Evolutionary conservation across 2,888 invertebrate species (phyloP), one percentile per base, ranked within the genome.

Genomic region (Andrena haemorrhoa): DNA sequence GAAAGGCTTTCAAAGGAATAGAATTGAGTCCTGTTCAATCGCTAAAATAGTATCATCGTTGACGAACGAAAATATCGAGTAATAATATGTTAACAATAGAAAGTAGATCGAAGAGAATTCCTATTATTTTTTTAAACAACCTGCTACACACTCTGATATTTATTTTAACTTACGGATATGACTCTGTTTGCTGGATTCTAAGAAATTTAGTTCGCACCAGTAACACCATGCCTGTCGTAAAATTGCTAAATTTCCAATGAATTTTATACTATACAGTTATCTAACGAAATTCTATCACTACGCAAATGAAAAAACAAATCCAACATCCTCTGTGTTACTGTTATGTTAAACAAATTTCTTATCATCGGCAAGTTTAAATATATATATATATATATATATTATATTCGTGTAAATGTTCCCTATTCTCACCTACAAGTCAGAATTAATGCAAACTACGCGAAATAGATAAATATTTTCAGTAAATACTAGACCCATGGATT

Each of bases 61-160:
- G 5, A 2, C 23, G 8, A 53, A 65, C 26, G 53, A 63, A 74
- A 56, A 68, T 79, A 29, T 23, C 6, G 31, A 33, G 65, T 47
- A 20, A 61, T 65, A 72, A n/a, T 49, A 10, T 4, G 51, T 41
- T 56, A 68, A 66, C 29, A 79, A 68, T 47, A 66, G 61, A 79
- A 72, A 53, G 53, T 63, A 49, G 6, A 66, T 68, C 16, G 20
- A 63, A 66, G 35, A 6, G 58, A 70, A 72, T 82, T 82, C 82
- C 82, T 76, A 81, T 80, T 72, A 81, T 75, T 75, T 61, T 80
- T 71, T 65, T 72, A 64, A 47, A 80, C 41, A 72, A 79, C 53
- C 58, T 66, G 61, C 33, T 79, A 47, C 72, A 79, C 79, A 80
- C 68, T 72, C 63, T 72, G 58, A 82, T 75, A 61, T 64, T 69